Base-by-base conservation (phyloP, 2,888 invertebrate species). In the Xylota segnis region DNA sequence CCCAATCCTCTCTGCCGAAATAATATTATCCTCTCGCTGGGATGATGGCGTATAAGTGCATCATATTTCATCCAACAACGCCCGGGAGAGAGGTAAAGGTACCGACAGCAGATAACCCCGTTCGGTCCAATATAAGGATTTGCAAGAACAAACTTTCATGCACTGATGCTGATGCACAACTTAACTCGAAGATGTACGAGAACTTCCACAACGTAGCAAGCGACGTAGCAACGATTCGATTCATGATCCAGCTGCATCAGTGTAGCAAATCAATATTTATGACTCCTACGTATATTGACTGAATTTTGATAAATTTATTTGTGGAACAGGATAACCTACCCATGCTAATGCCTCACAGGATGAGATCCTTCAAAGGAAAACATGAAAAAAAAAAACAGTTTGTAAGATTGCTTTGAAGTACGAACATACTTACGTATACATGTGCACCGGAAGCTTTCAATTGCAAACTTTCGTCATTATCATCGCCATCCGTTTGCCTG, bases 261-360 rank as follows among this genome's bases (percentile, higher is more conserved):
- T 3, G 23, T 68, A 37, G 68, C 81, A 81, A 81, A 75, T 81
- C 75, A 68, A 56, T 40, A 61, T 81, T 81, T 75, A 75, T 81
- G 75, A 37, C 66, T 66, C 59, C 79, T 61, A n/a, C n/a, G n/a
- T n/a, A 59, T 81, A 75, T 81, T 81, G 59, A 68, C 54, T 61
- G 27, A 81, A 47, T 75, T 61, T 34, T 75, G 65, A 79, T 66
- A 74, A 81, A 81, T 68, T 61, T 75, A 54, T 81, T 66, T 74
- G 50, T 23, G 4, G 47, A 23, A 23, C 2, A 29, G 9, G 50
- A 9, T 18, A 63, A 40, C 37, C 56, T 71, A 18, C 47, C 52
- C 32, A 18, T 65, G 9, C 50, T 27, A 7, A n/a, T 50, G 10
- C 7, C 10, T 16, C 5, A n/a, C n/a, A 4, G 5, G 52, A 4